A percentile compares a stretch with the other conserved stretches of the same genome.
Conservation (phyloP, 2,797 vertebrate genomes). For the Spizella passerina region DNA sequence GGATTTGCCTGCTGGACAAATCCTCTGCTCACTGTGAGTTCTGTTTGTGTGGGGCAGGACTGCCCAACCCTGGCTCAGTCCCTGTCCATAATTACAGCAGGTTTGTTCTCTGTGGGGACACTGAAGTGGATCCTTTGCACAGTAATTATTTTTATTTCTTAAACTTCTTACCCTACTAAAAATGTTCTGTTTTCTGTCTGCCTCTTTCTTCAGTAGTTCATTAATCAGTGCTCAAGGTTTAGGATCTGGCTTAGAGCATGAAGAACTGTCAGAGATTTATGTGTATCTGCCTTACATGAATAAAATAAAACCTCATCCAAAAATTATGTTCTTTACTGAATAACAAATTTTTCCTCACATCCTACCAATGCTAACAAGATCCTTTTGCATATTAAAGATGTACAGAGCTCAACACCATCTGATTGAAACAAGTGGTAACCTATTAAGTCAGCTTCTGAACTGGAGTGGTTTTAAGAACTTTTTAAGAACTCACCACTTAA, state of each 20-base stretch:
- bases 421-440: not conserved
- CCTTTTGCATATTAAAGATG: not conserved
- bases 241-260: not conserved
- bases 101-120: not conserved
- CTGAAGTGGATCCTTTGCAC: not conserved
- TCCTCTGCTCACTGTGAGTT: accelerated
- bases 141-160: not conserved
- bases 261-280: not conserved
- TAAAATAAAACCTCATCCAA: not conserved
- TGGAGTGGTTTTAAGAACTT: not conserved
- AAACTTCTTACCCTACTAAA: not conserved
- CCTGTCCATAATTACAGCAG: not conserved
- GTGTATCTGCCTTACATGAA: not conserved
- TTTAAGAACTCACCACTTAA: not conserved
- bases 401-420: not conserved
- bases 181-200: not conserved
- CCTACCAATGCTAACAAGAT: not conserved
- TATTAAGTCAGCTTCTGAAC: not conserved
- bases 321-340: not conserved
- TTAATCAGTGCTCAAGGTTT: not conserved
- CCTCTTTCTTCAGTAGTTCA: not conserved
- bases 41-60: not conserved
- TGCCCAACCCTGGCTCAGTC: not conserved
- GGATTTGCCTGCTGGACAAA: not conserved
- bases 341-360: not conserved